Base-by-base conservation (phyloP, 2,113 vertebrate genomes). In the Urocynchramus pylzowi region DNA sequence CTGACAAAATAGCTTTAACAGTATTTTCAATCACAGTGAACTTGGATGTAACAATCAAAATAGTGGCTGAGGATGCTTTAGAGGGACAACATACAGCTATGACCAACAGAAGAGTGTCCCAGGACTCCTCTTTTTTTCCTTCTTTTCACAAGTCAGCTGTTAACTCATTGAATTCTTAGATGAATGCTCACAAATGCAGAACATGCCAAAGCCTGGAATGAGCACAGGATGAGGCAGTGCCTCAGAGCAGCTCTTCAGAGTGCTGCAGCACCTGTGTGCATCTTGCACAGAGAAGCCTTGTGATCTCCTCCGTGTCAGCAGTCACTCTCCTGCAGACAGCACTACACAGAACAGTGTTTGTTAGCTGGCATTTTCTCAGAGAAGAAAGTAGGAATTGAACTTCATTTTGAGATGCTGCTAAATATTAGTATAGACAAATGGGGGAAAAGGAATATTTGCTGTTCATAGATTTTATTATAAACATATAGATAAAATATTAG, bases 401-500 rank as follows among this genome's bases (percentile, higher is more conserved):
- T 74, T 73, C 39, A 68, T 11, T 80, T 85, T 76, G 67, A 52
- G 54, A 76, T 57, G 49, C 53, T 74, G 63, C 23, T 73, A 77
- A 61, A 71, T 31, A 31, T 5, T 69, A 26, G 6, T 64, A 60
- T 41, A 61, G 76, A 54, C 8, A 92, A 69, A 0, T 31, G 5
- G 12, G 22, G 1, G 2, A 23, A 12, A 45, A 18, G 2, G 18
- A 50, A 10, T 69, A 67, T 27, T 57, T 91, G 74, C 31, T 87
- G 18, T 69, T 91, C 18, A 37, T 67, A 80, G 77, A 26, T 80
- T 95, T 91, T 85, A 94, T 95, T 79, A 50, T 63, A 85, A 95
- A 95, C 35, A 73, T 19, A 33, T 13, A 85, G 73, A 89, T 92
- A 89, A 94, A 93, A 94, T 85, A 94, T 54, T 73, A 89, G 33